Evolutionary conservation across 1,140 invertebrate species (phyloP).

Genomic region (Cotesia glomerata): DNA sequence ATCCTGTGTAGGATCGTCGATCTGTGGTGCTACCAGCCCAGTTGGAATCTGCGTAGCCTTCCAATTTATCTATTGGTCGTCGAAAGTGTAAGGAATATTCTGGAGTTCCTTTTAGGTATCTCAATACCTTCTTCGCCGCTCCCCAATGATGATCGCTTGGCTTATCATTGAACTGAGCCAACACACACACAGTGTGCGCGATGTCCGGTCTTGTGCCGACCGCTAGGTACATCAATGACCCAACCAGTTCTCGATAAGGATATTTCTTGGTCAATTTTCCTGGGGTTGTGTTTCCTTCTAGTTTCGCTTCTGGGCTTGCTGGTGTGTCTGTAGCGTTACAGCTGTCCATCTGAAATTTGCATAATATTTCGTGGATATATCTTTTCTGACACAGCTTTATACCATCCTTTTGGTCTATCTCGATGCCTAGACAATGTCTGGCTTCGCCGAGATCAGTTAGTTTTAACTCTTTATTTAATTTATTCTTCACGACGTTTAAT

Average conservation of each 20-base stretch:
- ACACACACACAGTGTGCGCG: conserved; percentile 43
- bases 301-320: conserved; percentile 1
- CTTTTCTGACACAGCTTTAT: conserved; percentile 19
- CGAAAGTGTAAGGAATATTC: conserved; percentile 32
- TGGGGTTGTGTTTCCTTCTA: conserved; percentile 2
- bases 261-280: neutral
- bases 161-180: conserved; percentile 28
- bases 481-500: neutral
- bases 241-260: conserved; percentile 51
- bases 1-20: conserved; percentile 42
- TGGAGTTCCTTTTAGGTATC: conserved; percentile 49
- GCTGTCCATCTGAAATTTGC: conserved; percentile 19
- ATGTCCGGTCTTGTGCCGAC: conserved; percentile 51
- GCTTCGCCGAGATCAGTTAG: conserved; percentile 28
- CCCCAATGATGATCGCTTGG: conserved; percentile 36
- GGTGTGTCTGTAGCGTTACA: neutral
- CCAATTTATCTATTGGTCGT: conserved; percentile 8
- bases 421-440: conserved; percentile 22
- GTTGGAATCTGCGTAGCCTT: conserved; percentile 42
- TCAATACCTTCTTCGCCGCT: conserved; percentile 45
- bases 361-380: conserved; percentile 25
- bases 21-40: conserved; percentile 39
- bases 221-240: conserved; percentile 51
- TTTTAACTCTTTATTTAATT: conserved; percentile 14
- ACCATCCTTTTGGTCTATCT: conserved; percentile 11